These are phyloP conservation scores for Alouatta palliata DNA, from an alignment of 2,113 vertebrate species.

Conservation along the genomic window DNA sequence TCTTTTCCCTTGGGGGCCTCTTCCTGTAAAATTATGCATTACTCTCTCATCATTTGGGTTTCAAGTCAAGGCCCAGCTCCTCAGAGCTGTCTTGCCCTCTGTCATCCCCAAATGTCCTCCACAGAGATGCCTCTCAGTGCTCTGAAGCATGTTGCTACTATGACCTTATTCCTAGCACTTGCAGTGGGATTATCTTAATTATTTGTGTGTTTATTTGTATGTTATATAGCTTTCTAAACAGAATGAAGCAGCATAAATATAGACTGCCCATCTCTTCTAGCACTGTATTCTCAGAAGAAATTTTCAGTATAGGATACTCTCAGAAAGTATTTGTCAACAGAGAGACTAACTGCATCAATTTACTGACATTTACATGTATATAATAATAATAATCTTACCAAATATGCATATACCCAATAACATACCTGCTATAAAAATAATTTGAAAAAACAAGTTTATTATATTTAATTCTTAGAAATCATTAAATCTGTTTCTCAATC, in stretches of 20 bases:
- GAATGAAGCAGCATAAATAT: not conserved
- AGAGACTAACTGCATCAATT: not conserved
- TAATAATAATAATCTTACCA: no score
- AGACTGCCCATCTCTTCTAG: not conserved
- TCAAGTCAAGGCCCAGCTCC: not conserved
- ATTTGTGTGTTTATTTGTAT: not conserved
- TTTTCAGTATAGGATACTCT: accelerated
- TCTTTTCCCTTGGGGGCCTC: not conserved
- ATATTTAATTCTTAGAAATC: not conserved
- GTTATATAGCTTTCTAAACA: not conserved
- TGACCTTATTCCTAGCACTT: not conserved
- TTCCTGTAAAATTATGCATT: not conserved
- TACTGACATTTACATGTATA: no score
- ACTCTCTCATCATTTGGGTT: not conserved
- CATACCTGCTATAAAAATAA: not conserved
- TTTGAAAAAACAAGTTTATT: not conserved
- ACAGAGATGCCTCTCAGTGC: accelerated
- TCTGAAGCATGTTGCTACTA: not conserved
- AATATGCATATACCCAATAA: not conserved
- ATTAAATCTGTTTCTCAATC: not conserved
- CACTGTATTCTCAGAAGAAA: not conserved
- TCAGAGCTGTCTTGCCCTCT: not conserved
- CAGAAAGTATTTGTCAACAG: not conserved
- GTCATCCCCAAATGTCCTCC: accelerated
- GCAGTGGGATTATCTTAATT: not conserved